Percentiles rank a stretch among this genome's conserved stretches.
Conservation (phyloP, 2,797 vertebrate genomes). For the Hypotaenidia philippensis region DNA sequence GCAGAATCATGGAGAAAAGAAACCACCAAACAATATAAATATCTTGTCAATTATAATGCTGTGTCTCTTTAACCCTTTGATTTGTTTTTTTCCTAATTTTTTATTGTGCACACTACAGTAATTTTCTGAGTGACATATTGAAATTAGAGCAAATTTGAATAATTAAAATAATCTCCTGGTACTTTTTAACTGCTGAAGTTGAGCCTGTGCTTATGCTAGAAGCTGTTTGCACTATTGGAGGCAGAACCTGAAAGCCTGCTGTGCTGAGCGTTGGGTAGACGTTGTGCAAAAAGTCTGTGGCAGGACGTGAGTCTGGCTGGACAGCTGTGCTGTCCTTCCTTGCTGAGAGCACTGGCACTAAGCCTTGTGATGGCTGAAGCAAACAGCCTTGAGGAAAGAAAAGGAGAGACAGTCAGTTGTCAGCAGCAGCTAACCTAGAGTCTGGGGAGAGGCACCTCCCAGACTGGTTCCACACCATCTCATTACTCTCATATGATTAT, state of each 20-base stretch:
- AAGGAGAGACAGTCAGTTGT: background rate
- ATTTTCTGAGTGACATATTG: background rate
- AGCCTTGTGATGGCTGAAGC: background rate
- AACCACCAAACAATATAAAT: background rate
- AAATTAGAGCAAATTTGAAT: background rate
- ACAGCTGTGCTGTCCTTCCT: background rate
- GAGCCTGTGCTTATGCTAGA: background rate
- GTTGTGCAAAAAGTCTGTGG: background rate
- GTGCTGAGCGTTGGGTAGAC: background rate
- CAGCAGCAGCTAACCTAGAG: background rate
- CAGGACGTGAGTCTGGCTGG: background rate
- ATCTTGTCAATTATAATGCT: background rate
- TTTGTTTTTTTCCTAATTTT: background rate
- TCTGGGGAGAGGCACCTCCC: background rate
- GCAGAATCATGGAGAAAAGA: slow-evolving; percentile 17
- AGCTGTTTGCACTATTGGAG: background rate
- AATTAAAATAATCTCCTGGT: background rate
- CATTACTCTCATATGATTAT: too few relatives aligned
- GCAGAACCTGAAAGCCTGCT: background rate
- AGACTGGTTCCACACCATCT: background rate
- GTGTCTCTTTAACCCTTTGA: slow-evolving; percentile 41
- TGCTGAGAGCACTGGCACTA: background rate
- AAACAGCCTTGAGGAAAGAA: background rate
- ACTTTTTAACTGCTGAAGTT: background rate
- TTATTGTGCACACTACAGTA: background rate